Conservation (phyloP, 2,888 invertebrate genomes). For the Panopea generosa region DNA sequence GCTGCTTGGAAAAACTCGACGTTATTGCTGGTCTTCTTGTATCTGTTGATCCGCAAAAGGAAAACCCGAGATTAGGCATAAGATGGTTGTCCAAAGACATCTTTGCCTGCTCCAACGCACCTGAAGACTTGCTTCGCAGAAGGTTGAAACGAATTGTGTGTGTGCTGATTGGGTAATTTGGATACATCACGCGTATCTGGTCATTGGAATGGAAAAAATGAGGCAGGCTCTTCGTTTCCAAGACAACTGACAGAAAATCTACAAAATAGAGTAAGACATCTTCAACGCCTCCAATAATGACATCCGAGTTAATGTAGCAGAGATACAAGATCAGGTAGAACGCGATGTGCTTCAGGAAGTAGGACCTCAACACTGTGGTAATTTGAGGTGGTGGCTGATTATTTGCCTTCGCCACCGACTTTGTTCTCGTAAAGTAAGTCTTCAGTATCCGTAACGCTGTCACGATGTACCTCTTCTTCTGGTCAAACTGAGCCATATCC, state of each 20-base stretch:
- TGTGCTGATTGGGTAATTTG: conserved; percentile 4
- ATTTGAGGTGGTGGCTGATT: conserved; percentile 31
- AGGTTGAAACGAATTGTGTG: conserved; percentile 33
- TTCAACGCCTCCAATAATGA: conserved; percentile 12
- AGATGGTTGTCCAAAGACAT: conserved; percentile 39
- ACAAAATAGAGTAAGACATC: conserved; percentile 30
- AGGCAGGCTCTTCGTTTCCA: conserved; percentile 34
- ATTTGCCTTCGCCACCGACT: conserved; percentile 5
- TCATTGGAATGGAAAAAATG: conserved; percentile 60
- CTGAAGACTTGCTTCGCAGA: conserved; percentile 28
- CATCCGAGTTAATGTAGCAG: conserved; percentile 15
- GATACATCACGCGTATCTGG: conserved; percentile 29
- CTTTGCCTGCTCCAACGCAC: conserved; percentile 43
- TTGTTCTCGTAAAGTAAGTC: conserved; percentile 48
- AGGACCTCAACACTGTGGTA: conserved; percentile 37
- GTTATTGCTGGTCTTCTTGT: too few species aligned
- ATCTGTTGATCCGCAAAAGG: too few species aligned
- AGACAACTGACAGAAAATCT: conserved; percentile 13
- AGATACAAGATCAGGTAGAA: conserved; percentile 38
- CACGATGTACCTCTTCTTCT: conserved; percentile 50
- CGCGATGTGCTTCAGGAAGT: conserved; percentile 49
- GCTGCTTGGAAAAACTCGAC: too few species aligned
- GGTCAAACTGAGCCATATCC: conserved; percentile 47
- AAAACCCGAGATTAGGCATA: too few species aligned
- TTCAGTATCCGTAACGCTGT: conserved; percentile 66